These are phyloP conservation scores for Platycheirus rosarum DNA, from an alignment of 2,888 invertebrate genomes.

Conservation along the genomic window DNA sequence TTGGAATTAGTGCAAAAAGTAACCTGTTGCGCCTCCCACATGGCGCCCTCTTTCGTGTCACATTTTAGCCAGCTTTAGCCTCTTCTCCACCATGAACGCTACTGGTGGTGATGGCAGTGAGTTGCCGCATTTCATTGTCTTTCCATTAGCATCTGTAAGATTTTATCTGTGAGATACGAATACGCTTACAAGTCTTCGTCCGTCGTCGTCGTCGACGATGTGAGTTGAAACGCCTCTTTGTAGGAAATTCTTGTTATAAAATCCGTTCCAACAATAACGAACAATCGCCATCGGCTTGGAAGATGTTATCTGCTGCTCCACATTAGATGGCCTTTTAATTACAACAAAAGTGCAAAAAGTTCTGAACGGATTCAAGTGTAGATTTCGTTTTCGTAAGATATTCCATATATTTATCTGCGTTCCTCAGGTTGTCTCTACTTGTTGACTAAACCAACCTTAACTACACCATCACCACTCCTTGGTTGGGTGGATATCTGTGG, in stretches of 20 bases:
- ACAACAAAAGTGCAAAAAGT: conserved; percentile 43
- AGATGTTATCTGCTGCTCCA: conserved; percentile 51
- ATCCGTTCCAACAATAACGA: no score
- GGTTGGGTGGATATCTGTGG: conserved; percentile 54
- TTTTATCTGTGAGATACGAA: conserved; percentile 42
- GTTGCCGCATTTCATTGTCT: conserved; percentile 57
- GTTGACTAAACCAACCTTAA: no score
- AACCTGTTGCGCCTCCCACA: conserved; percentile 54
- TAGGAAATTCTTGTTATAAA: conserved; percentile 27
- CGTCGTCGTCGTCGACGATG: conserved; percentile 5
- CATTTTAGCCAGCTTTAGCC: conserved; percentile 15
- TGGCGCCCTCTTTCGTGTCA: conserved; percentile 7
- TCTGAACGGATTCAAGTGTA: conserved; percentile 35
- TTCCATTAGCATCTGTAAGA: conserved; percentile 56
- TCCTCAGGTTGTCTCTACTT: no score
- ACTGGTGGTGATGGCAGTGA: conserved; percentile 7
- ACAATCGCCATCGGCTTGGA: neutral
- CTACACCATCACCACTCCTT: no score
- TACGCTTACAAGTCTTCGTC: conserved; percentile 46
- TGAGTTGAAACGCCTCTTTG: conserved; percentile 45
- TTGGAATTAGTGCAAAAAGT: conserved; percentile 59
- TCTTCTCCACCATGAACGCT: no score
- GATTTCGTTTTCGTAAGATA: conserved; percentile 14
- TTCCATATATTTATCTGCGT: neutral
- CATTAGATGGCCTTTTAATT: conserved; percentile 58